Evolutionary conservation across 2,113 vertebrate species (phyloP).

Genomic region (Eretmodus cyanostictus): DNA sequence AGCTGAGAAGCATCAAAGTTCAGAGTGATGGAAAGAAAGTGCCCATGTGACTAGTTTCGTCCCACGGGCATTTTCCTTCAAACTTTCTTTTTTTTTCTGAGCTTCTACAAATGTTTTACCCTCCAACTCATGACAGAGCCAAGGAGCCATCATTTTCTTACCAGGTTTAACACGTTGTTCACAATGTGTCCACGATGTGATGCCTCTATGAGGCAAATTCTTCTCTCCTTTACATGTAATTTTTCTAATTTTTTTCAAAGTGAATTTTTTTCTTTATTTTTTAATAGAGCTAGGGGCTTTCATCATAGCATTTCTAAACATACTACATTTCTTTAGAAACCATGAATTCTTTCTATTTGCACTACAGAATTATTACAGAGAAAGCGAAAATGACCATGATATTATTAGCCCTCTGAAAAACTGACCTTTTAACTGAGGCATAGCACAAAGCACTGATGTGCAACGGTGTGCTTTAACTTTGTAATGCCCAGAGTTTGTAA

Average conservation of each 20-base stretch:
- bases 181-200: neutral
- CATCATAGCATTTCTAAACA: neutral
- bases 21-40: neutral
- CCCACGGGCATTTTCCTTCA: neutral
- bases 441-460: neutral
- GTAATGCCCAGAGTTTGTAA: neutral
- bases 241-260: neutral
- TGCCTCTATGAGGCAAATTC: neutral
- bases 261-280: neutral
- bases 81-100: neutral
- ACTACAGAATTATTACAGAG: neutral
- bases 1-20: conserved; percentile 27
- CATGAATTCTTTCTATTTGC: neutral
- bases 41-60: neutral
- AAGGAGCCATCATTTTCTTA: neutral
- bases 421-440: neutral
- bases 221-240: neutral
- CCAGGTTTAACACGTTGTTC: neutral
- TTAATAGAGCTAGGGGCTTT: neutral
- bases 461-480: neutral
- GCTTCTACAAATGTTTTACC: neutral
- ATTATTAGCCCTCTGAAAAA: neutral
- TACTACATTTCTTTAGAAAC: neutral
- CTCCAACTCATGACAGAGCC: neutral
- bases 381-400: neutral